phyloP scores from a whole-genome alignment of 37 sponge, comb jelly and placozoan genomes.

The Axinella damicornis region DNA sequence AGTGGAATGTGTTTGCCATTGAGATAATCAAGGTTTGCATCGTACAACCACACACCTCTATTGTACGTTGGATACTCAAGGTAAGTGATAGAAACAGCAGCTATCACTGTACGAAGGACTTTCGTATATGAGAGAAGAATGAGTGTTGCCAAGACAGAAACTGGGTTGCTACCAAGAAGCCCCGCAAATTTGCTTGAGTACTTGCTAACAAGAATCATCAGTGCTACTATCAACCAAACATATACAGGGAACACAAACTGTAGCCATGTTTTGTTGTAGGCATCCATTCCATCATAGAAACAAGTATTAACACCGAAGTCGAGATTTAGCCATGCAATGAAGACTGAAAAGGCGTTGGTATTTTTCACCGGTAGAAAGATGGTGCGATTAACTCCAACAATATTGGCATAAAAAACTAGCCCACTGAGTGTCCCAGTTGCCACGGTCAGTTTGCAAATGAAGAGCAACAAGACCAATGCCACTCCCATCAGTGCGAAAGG shows the following conservation, averaged over 20 bases:
- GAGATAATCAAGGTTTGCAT: constrained; percentile 6
- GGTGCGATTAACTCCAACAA: not conserved
- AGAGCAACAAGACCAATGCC: not conserved
- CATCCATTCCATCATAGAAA: constrained; percentile 11
- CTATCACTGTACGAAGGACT: not conserved
- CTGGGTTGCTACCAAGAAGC: constrained; percentile 3
- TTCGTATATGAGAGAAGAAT: constrained; percentile 8
- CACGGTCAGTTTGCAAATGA: not conserved
- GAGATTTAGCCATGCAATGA: not conserved
- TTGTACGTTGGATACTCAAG: not conserved
- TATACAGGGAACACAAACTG: constrained; percentile 25
- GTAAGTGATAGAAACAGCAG: not conserved
- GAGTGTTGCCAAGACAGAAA: constrained; percentile 7
- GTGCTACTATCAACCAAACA: not conserved
- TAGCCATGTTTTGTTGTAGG: not conserved
- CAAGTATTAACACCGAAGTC: constrained; percentile 9
- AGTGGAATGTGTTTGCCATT: not conserved
- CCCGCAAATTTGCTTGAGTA: not conserved
- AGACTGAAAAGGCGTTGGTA: not conserved
- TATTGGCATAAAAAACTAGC: not conserved
- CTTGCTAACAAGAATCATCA: not conserved
- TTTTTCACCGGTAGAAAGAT: not conserved
- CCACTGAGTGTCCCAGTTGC: not conserved
- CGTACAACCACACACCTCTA: not conserved
- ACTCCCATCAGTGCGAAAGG: not conserved